phyloP scores from a whole-genome alignment of 2,797 vertebrate species.

The Paramormyrops hopkinsi region DNA sequence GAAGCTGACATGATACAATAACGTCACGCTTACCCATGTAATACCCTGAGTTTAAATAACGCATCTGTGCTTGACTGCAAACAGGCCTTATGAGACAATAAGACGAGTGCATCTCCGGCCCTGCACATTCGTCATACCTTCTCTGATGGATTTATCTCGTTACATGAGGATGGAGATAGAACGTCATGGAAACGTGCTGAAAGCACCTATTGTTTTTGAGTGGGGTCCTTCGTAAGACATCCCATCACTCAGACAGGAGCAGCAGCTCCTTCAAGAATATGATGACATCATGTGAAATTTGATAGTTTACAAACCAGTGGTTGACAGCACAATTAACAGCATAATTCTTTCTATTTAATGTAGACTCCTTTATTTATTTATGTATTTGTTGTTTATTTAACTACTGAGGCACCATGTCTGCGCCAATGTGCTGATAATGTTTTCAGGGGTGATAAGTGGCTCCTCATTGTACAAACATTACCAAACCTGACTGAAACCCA shows the following conservation, averaged over 20 bases:
- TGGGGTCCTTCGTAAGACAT: slow-evolving; percentile 33
- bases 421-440: background rate
- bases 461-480: background rate
- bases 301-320: slow-evolving; percentile 48
- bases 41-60: background rate
- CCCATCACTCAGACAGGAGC: slow-evolving; percentile 30
- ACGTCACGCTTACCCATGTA: background rate
- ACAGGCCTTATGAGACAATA: background rate
- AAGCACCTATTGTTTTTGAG: slow-evolving; percentile 38
- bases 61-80: background rate
- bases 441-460: background rate
- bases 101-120: background rate
- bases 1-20: background rate
- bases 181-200: slow-evolving; percentile 31
- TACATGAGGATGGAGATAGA: slow-evolving; percentile 26
- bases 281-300: slow-evolving; percentile 50
- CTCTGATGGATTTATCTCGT: background rate
- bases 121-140: background rate
- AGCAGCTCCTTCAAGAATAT: slow-evolving; percentile 37
- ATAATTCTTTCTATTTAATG: background rate
- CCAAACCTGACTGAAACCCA: background rate
- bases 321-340: background rate
- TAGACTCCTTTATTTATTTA: background rate
- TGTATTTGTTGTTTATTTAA: background rate
- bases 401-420: background rate